A percentile compares a stretch with the other conserved stretches of the same genome.
phyloP scores from a whole-genome alignment of 1,140 invertebrate species.

The Colletes latitarsis region DNA sequence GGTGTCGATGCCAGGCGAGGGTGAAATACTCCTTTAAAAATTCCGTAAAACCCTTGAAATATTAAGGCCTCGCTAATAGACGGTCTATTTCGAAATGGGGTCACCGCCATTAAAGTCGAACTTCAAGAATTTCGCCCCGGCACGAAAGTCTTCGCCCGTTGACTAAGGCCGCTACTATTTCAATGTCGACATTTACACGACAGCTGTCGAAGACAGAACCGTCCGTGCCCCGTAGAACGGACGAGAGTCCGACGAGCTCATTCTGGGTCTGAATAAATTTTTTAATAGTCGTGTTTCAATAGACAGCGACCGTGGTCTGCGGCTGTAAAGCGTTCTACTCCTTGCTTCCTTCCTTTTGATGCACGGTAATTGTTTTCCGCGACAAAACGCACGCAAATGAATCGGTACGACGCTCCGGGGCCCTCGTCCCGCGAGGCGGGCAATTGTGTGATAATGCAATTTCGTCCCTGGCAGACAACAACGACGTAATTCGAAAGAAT shows the following conservation, averaged over 20 bases:
- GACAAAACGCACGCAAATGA: conserved; percentile 20
- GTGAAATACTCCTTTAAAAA: conserved; percentile 37
- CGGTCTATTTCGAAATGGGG: conserved; percentile 56
- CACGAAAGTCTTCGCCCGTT: conserved; percentile 20
- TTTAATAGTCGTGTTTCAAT: conserved; percentile 44
- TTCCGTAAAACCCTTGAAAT: conserved; percentile 51
- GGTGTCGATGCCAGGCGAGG: conserved; percentile 14
- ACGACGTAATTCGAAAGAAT: conserved; percentile 71
- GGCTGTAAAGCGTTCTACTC: not conserved
- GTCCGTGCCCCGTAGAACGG: conserved; percentile 8
- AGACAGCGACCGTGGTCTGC: conserved; percentile 13
- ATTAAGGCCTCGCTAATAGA: conserved; percentile 51
- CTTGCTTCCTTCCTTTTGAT: not conserved
- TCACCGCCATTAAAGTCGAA: conserved; percentile 58
- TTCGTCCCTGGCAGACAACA: conserved; percentile 64
- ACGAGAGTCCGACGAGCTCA: conserved; percentile 10
- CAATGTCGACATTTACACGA: conserved; percentile 53
- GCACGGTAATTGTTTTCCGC: not conserved
- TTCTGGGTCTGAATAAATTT: conserved; percentile 39
- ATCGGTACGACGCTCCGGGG: conserved; percentile 15
- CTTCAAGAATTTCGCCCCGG: conserved; percentile 54
- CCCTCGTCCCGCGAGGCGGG: not conserved
- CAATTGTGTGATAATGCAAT: conserved; percentile 67
- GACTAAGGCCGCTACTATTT: conserved; percentile 57
- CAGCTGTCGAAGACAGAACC: conserved; percentile 59